Percentiles rank a stretch among this genome's conserved stretches.
Evolutionary conservation across 2,797 vertebrate genomes (phyloP).

Genomic region (Chanos chanos): DNA sequence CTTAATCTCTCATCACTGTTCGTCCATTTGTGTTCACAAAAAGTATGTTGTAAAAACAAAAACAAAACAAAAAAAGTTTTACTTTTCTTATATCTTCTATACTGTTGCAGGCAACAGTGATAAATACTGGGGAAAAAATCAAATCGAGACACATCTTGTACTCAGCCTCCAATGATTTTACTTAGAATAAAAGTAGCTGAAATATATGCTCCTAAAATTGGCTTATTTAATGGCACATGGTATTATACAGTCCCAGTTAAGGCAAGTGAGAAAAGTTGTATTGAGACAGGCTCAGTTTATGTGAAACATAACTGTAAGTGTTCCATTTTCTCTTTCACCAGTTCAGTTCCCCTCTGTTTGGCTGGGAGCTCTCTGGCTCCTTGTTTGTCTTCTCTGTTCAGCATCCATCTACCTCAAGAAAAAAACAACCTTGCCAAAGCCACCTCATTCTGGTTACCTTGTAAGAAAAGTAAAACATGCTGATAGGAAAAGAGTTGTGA

Average conservation of each 20-base stretch:
- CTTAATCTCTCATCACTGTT: too few species aligned
- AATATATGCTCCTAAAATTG: background rate
- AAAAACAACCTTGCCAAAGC: too few species aligned
- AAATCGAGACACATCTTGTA: background rate
- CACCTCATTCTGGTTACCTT: too few species aligned
- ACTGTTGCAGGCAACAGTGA: slow-evolving; percentile 34
- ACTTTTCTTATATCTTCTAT: background rate
- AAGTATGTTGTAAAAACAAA: too few species aligned
- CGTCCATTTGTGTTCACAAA: too few species aligned
- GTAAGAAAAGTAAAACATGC: too few species aligned
- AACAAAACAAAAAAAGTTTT: too few species aligned
- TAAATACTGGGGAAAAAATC: background rate
- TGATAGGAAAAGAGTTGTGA: too few species aligned
- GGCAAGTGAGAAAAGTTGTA: slow-evolving; percentile 15
- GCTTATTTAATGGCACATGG: background rate
- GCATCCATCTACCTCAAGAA: too few species aligned
- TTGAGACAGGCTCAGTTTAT: background rate
- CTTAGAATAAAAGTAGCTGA: slow-evolving; percentile 35
- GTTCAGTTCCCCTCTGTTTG: background rate
- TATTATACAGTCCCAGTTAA: background rate
- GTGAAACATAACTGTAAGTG: slow-evolving; percentile 1
- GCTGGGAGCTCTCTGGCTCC: background rate
- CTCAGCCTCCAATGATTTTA: slow-evolving; percentile 14
- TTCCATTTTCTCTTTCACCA: slow-evolving; percentile 7
- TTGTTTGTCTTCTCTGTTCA: slow-evolving; percentile 2